Evolutionary conservation across 2,797 vertebrate genomes (phyloP).

Genomic region (Syncerus caffer): DNA sequence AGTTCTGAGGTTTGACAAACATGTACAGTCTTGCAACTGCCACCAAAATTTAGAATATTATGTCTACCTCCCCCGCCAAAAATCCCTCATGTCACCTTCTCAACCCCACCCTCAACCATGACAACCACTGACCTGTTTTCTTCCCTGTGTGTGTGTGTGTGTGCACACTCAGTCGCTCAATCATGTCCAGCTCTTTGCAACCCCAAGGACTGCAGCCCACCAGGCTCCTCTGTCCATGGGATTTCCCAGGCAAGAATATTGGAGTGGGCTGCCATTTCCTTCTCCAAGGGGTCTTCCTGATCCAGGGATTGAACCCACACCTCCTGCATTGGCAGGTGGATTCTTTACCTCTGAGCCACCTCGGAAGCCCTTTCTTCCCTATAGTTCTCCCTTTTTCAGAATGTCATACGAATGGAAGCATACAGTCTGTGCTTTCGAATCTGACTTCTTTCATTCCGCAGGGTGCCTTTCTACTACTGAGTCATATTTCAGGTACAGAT

Average conservation of each 20-base stretch:
- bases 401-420: background rate
- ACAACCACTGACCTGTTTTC: background rate
- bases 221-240: background rate
- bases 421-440: background rate
- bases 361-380: background rate
- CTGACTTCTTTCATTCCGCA: background rate
- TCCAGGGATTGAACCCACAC: too few species aligned
- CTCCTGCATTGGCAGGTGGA: background rate
- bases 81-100: background rate
- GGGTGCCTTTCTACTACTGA: background rate
- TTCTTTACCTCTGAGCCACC: background rate
- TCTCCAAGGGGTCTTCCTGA: background rate
- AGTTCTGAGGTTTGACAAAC: background rate
- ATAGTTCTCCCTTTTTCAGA: background rate
- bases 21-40: background rate
- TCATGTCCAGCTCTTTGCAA: background rate
- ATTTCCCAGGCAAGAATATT: background rate
- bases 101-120: background rate
- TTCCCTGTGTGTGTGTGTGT: background rate
- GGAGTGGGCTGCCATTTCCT: background rate
- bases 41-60: background rate
- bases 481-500: background rate
- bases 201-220: background rate
- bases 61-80: background rate
- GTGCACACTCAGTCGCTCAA: fast-evolving